Conservation (phyloP, 1,140 invertebrate genomes). For the Andricus grossulariae region DNA sequence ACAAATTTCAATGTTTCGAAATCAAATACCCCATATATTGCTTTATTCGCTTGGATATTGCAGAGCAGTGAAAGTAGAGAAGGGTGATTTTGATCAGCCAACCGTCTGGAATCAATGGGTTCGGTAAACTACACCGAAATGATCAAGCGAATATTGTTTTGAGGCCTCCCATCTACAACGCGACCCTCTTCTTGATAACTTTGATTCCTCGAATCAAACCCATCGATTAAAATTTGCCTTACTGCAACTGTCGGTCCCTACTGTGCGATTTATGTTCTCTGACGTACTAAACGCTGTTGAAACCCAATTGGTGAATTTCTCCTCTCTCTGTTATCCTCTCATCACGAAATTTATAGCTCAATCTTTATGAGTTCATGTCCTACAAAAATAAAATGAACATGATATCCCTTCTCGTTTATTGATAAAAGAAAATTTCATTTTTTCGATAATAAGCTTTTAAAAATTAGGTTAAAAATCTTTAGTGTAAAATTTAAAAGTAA, state of each 20-base stretch:
- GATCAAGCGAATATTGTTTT: constrained; percentile 20
- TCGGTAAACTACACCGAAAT: constrained; percentile 19
- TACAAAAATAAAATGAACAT: too few species aligned
- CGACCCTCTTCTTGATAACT: constrained; percentile 16
- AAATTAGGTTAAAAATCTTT: too few species aligned
- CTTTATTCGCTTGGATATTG: too few species aligned
- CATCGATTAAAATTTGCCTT: constrained; percentile 21
- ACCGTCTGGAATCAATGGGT: constrained; percentile 11
- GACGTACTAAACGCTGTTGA: background rate
- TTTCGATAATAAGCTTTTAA: too few species aligned
- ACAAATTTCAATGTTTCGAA: too few species aligned
- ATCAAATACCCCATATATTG: too few species aligned
- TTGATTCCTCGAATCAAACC: constrained; percentile 22
- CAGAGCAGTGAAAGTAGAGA: constrained; percentile 2
- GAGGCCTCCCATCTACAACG: constrained; percentile 4
- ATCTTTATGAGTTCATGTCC: too few species aligned
- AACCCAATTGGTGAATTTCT: background rate
- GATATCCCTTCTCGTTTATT: too few species aligned
- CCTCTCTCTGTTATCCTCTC: background rate
- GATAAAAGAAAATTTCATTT: too few species aligned
- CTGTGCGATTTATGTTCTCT: background rate
- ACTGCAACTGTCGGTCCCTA: background rate
- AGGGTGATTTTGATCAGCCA: constrained; percentile 23
- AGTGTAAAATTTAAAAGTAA: too few species aligned
- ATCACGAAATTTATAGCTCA: background rate